Evolutionary conservation across 1,140 invertebrate genomes (phyloP), one percentile per base, ranked within the genome.

Genomic region (Agrilus planipennis): DNA sequence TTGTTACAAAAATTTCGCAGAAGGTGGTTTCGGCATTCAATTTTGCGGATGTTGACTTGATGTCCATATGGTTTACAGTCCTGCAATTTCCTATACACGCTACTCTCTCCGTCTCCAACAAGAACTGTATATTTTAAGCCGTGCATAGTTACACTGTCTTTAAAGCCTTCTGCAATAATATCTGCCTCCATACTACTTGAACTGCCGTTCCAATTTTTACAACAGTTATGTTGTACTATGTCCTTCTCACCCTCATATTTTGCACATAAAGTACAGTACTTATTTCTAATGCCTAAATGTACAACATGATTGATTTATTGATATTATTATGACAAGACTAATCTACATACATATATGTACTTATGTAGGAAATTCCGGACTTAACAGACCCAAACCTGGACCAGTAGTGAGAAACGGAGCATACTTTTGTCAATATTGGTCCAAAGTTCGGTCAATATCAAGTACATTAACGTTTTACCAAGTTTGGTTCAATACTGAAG

Each of bases 51-150:
- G 48, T 42, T 6, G 18, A 56, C 60, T 23, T 17, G 32, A 39
- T 54, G 61, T 16, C 34, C 20, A 14, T 38, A 42, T 4, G 45
- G 43, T 39, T 23, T n/a, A 35, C 10, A 29, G 18, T 42, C 39
- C 18, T 27, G 12, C 29, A 45, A 21, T 45, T 47, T 50, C 27
- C 47, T 45, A 45, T 52, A 52, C 1, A 60, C 55, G 30, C 51
- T 60, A 9, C 53, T 52, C 41, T 66, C 63, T 10, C 61, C 64
- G 48, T 64, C 63, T 5, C 44, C 55, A 45, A 65, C 52, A 5
- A 63, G 17, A 21, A 22, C 34, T 2, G 29, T 46, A 40, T 61
- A 63, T 3, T 53, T 50, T 1, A 66, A 4, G n/a, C 51, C 46
- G 50, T 63, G 46, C 14, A 41, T 39, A 18, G 43, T n/a, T 6